Evolutionary conservation across 2,113 vertebrate genomes (phyloP).

Genomic region (Okapia johnstoni): DNA sequence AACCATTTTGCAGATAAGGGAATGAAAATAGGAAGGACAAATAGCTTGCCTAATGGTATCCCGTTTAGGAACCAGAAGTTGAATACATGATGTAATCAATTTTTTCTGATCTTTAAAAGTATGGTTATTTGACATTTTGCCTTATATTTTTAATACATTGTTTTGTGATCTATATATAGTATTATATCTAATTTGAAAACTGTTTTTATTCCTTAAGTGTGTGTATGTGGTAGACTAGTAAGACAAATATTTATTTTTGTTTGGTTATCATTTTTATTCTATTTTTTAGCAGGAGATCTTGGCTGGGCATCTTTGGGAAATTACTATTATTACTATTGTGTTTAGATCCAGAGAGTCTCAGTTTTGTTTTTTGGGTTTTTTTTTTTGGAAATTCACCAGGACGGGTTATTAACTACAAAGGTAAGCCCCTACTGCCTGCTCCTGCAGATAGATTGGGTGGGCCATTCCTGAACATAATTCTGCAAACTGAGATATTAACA

Average conservation of each 20-base stretch:
- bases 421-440: not conserved
- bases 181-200: not conserved
- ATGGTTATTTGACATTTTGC: not conserved
- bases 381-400: not conserved
- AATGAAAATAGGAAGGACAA: not conserved
- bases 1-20: not conserved
- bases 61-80: not conserved
- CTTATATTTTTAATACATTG: not conserved
- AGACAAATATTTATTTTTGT: not conserved
- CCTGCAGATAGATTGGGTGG: not conserved
- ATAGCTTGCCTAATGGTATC: not conserved
- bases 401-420: not conserved
- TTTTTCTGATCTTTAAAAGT: not conserved
- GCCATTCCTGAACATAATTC: not conserved
- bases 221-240: not conserved
- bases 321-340: not conserved
- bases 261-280: not conserved
- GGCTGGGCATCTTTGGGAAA: not conserved
- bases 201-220: not conserved
- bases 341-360: not conserved
- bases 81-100: not conserved
- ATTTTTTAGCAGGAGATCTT: not conserved
- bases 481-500: not conserved
- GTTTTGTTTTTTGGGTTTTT: too few species aligned
- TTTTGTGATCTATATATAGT: not conserved